Evolutionary conservation across 2,888 invertebrate species (phyloP), one percentile per base, ranked within the genome.

Genomic region (Microctonus hyperodae): DNA sequence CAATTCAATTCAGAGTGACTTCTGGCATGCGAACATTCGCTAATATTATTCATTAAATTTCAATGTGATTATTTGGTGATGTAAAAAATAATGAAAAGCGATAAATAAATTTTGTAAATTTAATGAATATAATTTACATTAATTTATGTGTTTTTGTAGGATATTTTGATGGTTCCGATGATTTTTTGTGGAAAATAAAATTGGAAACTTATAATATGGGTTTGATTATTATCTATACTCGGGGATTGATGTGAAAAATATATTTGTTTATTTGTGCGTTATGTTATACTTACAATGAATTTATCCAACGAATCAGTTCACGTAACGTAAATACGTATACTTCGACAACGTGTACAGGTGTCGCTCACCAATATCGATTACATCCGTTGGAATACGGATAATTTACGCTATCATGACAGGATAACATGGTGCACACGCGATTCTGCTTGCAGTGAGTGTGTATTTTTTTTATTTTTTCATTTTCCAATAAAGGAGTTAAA

Each of bases 321-420:
- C 23, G 31, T 25, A 28, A 23, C 51, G 31, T 31, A n/a, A 55
- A 31, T 57, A n/a, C n/a, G n/a, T n/a, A 35, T 50, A 55, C 35
- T 58, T 58, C 63, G 62, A 58, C 16, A 16, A 44, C 44, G 44
- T 65, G 62, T 64, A 48, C 69, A 69, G 69, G 65, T 64, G 66
- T 63, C 70, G 69, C 69, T 75, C 79, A 79, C 76, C 72, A 70
- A 71, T 80, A 79, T 80, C 77, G 76, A 74, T 80, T 79, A 73
- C 79, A 72, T 76, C 76, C 72, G 72, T 62, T 57, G 60, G 64
- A 68, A 66, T 59, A 69, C 68, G 51, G 59, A 73, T 74, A 76
- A 78, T 76, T 75, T 73, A 75, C 68, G 76, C 72, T 68, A 64
- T 53, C 37, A 40, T 44, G 60, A 67, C 67, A 74, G 76, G 73